A percentile compares a stretch with the other conserved stretches of the same genome.
These are phyloP conservation scores for Rhinogobio ventralis DNA, from an alignment of 2,797 vertebrate species.

Conservation along the genomic window DNA sequence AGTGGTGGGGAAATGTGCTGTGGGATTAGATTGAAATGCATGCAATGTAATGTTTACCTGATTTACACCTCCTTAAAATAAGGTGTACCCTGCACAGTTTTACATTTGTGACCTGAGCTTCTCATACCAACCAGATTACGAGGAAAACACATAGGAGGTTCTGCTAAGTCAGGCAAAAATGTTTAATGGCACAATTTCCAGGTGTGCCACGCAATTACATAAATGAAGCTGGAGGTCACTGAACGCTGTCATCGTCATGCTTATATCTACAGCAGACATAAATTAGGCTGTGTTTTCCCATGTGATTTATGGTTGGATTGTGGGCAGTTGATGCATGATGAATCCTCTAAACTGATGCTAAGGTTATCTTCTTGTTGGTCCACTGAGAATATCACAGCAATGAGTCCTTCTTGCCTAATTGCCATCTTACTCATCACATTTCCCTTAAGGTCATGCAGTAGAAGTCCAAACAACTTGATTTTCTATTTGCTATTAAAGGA, in stretches of 20 bases:
- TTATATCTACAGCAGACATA: neutral
- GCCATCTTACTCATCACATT: constrained; percentile 8
- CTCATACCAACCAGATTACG: neutral
- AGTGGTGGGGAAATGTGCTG: constrained; percentile 38
- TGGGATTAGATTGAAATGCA: neutral
- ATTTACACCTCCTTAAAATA: neutral
- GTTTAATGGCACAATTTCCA: neutral
- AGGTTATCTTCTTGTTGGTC: neutral
- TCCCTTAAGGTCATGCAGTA: neutral
- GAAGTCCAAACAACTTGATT: neutral
- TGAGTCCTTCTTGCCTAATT: neutral
- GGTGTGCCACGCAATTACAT: neutral
- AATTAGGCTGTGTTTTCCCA: neutral
- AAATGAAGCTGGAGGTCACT: neutral
- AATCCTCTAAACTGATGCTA: neutral
- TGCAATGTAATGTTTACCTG: neutral
- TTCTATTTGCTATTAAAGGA: no score
- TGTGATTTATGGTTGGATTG: neutral
- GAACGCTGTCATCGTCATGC: neutral
- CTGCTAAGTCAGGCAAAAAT: neutral
- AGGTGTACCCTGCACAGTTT: neutral
- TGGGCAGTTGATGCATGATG: neutral
- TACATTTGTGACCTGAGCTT: neutral
- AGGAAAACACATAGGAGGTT: neutral
- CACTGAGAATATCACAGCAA: neutral